Evolutionary conservation across 2,888 invertebrate genomes (phyloP), one percentile per base, ranked within the genome.

Genomic region (Leucoma salicis): DNA sequence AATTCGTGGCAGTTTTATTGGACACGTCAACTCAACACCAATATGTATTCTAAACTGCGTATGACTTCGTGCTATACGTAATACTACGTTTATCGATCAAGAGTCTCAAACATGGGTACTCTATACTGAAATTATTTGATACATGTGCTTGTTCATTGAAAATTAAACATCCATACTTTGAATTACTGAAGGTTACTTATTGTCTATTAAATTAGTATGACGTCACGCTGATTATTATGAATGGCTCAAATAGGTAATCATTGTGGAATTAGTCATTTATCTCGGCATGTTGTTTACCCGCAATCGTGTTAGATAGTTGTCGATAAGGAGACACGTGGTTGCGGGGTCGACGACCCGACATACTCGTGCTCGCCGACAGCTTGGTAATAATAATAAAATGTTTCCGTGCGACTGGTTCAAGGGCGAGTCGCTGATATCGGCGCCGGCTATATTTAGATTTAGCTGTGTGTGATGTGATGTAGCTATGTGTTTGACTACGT

Each of bases 351-450:
- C 84, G 89, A 88, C 88, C 88, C 85, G 81, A 81, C 80, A 79
- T 82, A 86, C 88, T 87, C 86, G 84, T 81, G 86, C 83, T 82
- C 87, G 85, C 88, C 88, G 88, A 87, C 86, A 87, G 87, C 87
- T 85, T 78, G 81, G 86, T 89, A 89, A 88, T 89, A 88, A 89
- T 89, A 89, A 89, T 89, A 88, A 89, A 89, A 89, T 87, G 88
- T 89, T 89, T 88, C 88, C 89, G 88, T 87, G 87, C 87, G 88
- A 88, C 84, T 89, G 89, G 89, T 88, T 89, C 89, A 89, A 89
- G 89, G 89, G 89, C 89, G 89, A 86, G 75, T 83, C 88, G 84
- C 87, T 88, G 89, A 88, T 89, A 89, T 89, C 88, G 89, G 82
- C 83, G 86, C 83, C 79, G 74, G 88, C 88, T 89, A 89, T 89